Percentiles rank a stretch among this genome's conserved stretches.
phyloP scores from a whole-genome alignment of 2,113 vertebrate genomes.

The Xiphorhynchus elegans region DNA sequence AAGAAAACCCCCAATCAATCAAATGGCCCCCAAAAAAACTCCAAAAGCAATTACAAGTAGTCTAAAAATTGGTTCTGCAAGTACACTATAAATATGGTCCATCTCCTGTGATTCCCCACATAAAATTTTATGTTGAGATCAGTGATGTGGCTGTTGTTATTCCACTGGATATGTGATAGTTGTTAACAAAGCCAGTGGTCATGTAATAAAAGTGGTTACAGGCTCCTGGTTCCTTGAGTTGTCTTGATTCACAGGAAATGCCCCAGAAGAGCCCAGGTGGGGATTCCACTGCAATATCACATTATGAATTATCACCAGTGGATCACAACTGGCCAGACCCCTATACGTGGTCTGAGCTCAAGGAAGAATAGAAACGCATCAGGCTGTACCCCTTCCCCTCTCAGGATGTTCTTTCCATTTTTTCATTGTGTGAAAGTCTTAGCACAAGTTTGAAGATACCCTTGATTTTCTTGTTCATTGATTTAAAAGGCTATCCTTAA shows the following conservation, averaged over 20 bases:
- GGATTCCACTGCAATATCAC: neutral
- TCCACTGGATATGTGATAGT: neutral
- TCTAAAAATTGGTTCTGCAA: neutral
- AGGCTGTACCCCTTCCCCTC: neutral
- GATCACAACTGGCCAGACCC: accelerated
- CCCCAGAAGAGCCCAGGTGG: neutral
- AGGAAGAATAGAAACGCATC: neutral
- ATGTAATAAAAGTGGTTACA: neutral
- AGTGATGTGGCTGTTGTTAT: neutral
- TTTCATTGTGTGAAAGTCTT: neutral
- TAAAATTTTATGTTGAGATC: neutral
- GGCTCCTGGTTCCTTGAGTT: neutral
- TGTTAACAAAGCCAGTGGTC: neutral
- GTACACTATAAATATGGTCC: neutral
- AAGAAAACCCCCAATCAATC: neutral
- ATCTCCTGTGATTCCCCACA: accelerated
- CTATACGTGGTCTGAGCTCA: too few species aligned
- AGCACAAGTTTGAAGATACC: neutral
- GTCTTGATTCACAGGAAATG: neutral
- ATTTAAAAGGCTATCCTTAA: neutral
- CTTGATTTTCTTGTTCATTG: neutral
- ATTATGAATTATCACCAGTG: neutral
- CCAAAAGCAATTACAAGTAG: neutral
- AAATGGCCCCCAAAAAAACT: too few species aligned
- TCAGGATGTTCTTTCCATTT: neutral